A percentile compares a stretch with the other conserved stretches of the same genome.
Evolutionary conservation across 2,888 invertebrate species (phyloP).

Genomic region (Gortyna flavago): DNA sequence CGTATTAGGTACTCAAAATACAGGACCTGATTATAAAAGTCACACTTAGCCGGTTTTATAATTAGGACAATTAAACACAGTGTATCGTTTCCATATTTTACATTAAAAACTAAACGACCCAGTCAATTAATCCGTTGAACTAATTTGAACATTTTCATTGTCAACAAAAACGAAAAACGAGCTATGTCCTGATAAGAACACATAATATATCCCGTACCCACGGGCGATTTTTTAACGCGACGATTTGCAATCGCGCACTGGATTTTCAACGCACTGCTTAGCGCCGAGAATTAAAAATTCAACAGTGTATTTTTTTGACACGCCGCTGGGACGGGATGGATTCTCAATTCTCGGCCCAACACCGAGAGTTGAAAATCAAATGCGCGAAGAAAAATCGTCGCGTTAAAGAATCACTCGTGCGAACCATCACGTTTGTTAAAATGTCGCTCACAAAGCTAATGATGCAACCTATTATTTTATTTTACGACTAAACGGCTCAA

Average conservation of each 20-base stretch:
- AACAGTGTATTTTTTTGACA: background rate
- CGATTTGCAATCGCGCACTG: background rate
- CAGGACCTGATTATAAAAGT: background rate
- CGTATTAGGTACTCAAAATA: background rate
- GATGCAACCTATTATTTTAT: conserved; percentile 12
- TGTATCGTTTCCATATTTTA: background rate
- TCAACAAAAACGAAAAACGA: background rate
- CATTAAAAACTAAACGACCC: background rate
- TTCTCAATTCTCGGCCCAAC: background rate
- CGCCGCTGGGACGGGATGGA: background rate
- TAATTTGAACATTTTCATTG: conserved; percentile 13
- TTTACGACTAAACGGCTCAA: conserved; percentile 22
- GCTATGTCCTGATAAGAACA: background rate
- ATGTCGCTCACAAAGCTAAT: conserved; percentile 23
- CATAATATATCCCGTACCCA: background rate
- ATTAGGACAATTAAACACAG: background rate
- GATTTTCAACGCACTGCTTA: background rate
- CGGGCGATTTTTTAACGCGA: background rate
- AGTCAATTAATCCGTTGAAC: conserved; percentile 3
- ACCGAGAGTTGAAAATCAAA: background rate
- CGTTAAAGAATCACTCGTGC: background rate
- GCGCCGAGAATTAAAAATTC: background rate
- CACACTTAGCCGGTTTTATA: background rate
- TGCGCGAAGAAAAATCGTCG: background rate
- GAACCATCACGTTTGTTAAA: conserved; percentile 2